A percentile compares a stretch with the other conserved stretches of the same genome.
These are phyloP conservation scores for Paratilapia polleni DNA, from an alignment of 2,113 vertebrate genomes.

Conservation along the genomic window DNA sequence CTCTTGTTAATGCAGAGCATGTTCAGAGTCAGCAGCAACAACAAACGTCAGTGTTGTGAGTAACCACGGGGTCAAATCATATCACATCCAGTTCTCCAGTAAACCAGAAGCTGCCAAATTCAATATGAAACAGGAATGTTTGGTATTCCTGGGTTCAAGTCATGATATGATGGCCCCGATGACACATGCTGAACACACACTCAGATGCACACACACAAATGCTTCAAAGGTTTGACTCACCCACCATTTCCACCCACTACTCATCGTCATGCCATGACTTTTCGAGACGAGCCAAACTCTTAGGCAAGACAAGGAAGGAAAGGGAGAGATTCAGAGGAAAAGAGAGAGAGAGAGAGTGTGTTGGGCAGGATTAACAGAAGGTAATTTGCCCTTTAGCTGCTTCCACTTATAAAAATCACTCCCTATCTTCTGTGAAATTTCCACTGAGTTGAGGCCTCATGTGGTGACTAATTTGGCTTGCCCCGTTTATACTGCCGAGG, in stretches of 20 bases:
- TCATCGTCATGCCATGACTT: conserved; percentile 44
- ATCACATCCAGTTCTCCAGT: conserved; percentile 23
- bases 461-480: conserved; percentile 29
- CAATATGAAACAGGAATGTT: conserved; percentile 54
- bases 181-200: conserved; percentile 60
- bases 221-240: conserved; percentile 63
- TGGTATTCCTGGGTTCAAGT: conserved; percentile 60
- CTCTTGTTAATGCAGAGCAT: background rate
- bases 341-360: background rate
- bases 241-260: conserved; percentile 53
- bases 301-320: conserved; percentile 25
- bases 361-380: background rate
- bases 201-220: conserved; percentile 1
- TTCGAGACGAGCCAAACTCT: conserved; percentile 28
- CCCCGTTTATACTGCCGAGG: conserved; percentile 27
- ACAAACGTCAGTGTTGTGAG: conserved; percentile 22
- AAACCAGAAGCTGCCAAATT: conserved; percentile 30
- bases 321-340: background rate
- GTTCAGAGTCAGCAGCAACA: conserved; percentile 12
- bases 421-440: conserved; percentile 20
- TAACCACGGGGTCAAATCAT: conserved; percentile 18
- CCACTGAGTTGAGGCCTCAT: conserved; percentile 11
- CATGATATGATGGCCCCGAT: conserved; percentile 59
- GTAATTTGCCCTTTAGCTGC: background rate
- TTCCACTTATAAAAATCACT: background rate